These are phyloP conservation scores for Elegia similella DNA, from an alignment of 2,888 invertebrate genomes.

Conservation along the genomic window DNA sequence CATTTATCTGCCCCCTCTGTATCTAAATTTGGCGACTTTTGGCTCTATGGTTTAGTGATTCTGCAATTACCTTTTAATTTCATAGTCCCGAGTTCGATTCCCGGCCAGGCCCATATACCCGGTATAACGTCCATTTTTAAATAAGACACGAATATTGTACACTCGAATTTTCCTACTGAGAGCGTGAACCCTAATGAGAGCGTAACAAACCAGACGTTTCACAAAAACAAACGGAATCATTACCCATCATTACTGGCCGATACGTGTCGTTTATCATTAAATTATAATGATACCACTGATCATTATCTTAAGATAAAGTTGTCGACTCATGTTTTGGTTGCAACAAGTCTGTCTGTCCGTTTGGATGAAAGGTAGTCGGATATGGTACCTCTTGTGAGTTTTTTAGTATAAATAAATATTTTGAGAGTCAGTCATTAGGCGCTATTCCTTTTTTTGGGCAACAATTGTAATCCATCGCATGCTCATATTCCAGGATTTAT, in stretches of 20 bases:
- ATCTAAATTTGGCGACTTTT: no score
- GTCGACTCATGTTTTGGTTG: constrained; percentile 35
- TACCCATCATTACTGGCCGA: constrained; percentile 71
- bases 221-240: constrained; percentile 71
- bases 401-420: not conserved
- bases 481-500: no score
- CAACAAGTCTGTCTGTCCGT: not conserved
- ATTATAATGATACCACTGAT: constrained; percentile 50
- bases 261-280: constrained; percentile 57
- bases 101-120: no score
- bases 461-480: no score
- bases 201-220: constrained; percentile 39
- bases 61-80: no score
- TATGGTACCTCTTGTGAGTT: not conserved
- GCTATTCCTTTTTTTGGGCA: no score
- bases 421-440: no score
- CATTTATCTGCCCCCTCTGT: no score
- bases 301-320: constrained; percentile 43
- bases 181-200: constrained; percentile 32
- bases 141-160: not conserved
- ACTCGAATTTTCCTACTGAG: constrained; percentile 16
- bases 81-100: no score
- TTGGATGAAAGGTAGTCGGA: not conserved
- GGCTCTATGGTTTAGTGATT: no score
- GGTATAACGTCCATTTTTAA: no score